Evolutionary conservation across 92 coral and sea anemone species (phyloP), one percentile per base, ranked within the genome.

Genomic region (Parazoanthus darwini): DNA sequence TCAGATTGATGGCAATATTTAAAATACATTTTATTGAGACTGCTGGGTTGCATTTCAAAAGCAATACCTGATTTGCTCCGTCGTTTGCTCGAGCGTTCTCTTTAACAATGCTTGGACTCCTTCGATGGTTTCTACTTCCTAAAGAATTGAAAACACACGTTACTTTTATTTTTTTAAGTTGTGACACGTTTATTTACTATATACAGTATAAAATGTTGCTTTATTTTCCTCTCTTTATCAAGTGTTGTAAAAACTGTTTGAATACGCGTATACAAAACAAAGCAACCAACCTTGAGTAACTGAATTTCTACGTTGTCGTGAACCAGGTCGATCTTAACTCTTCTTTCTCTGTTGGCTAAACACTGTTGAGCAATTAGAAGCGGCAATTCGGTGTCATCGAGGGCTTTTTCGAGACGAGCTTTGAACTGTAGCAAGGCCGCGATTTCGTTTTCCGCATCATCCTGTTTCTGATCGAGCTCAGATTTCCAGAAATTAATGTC

Each of bases 241-340:
- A 15, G 50, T 36, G 50, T 43, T 36, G 6, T 7, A 75, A 75
- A 29, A 75, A 14, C 59, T 11, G 16, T 54, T 5, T 18, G 56
- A 16, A 44, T 26, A 9, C 50, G 18, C 25, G 8, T 8, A 42
- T 9, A 43, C 2, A 23, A 1, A 22, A 37, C 20, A 37, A 33
- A 59, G 25, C 42, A 18, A 16, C 82, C 39, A 87, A 92, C 99
- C 98, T 96, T 96, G 66, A 95, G 89, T 59, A 96, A 90, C 88
- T 96, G 99, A 87, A 96, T 94, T 88, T 96, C 99, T 8, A 96
- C 99, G 78, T 96, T 94, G 85, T 96, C 99, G 66, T 96, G 99
- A 29, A 96, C 99, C 56, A 95, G 93, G 89, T 96, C 99, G 79
- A 96, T 94, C 87, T 94, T 92, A 65, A 87, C 87, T 73, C 99